phyloP scores from a whole-genome alignment of 2,113 vertebrate species.

The Laticauda laticaudata region DNA sequence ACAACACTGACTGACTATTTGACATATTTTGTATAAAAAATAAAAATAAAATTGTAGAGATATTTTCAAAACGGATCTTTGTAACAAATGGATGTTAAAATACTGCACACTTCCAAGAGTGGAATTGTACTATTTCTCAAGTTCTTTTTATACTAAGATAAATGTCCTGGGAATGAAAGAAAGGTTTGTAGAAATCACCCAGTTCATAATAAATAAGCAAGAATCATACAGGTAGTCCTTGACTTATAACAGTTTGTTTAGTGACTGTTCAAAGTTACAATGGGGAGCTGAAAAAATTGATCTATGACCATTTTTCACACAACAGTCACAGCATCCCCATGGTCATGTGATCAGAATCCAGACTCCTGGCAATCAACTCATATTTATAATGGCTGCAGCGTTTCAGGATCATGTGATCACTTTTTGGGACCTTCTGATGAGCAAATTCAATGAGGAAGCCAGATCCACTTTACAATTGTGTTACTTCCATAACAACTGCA shows the following conservation, averaged over 20 bases:
- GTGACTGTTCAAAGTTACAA: not conserved
- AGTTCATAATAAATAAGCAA: not conserved
- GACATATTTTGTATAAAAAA: slow-evolving; percentile 70
- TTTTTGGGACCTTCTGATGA: not conserved
- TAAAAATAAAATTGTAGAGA: slow-evolving; percentile 68
- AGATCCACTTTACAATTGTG: not conserved
- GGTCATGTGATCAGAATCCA: not conserved
- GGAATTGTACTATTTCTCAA: slow-evolving; percentile 1
- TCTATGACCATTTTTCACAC: not conserved
- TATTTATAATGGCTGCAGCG: not conserved
- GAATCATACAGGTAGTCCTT: not conserved
- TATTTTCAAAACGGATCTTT: slow-evolving; percentile 41
- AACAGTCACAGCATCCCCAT: not conserved
- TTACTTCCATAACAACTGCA: not conserved
- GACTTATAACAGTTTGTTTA: not conserved
- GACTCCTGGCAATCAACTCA: not conserved
- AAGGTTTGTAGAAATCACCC: not conserved
- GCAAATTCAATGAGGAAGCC: not conserved
- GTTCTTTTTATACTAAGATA: not conserved
- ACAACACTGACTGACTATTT: slow-evolving; percentile 64
- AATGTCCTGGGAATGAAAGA: not conserved
- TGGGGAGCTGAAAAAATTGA: not conserved
- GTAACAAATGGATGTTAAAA: slow-evolving; percentile 6
- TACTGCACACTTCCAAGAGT: not conserved
- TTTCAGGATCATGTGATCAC: not conserved